Percentiles rank a stretch among this genome's conserved stretches.
These are phyloP conservation scores for Trematomus loennbergii DNA, from an alignment of 2,113 vertebrate genomes.

Conservation along the genomic window DNA sequence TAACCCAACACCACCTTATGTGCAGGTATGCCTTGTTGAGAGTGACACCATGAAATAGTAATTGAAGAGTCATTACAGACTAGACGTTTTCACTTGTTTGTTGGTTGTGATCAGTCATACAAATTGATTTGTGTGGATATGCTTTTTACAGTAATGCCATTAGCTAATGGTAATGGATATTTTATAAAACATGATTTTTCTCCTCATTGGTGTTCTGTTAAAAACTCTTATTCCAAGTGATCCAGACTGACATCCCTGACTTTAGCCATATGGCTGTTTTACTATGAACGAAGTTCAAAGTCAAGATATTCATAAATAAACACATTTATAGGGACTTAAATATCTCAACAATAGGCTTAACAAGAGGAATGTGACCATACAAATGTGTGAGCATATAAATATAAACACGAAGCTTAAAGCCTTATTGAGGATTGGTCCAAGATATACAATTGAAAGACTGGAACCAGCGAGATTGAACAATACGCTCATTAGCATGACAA, in stretches of 20 bases:
- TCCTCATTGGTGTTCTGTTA: not conserved
- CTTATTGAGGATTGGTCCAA: not conserved
- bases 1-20: not conserved
- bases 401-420: not conserved
- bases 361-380: not conserved
- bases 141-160: not conserved
- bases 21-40: not conserved
- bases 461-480: not conserved
- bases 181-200: not conserved
- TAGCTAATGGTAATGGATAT: not conserved
- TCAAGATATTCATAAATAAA: slow-evolving; percentile 3
- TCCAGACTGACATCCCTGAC: too few relatives aligned
- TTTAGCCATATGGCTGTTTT: not conserved
- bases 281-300: not conserved
- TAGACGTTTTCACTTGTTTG: not conserved
- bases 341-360: not conserved
- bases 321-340: not conserved
- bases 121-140: not conserved
- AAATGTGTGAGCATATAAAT: not conserved
- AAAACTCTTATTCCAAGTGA: too few relatives aligned
- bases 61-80: slow-evolving; percentile 20
- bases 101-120: not conserved
- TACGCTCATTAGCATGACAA: not conserved
- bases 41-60: slow-evolving; percentile 4
- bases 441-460: not conserved